Percentiles rank a stretch among this genome's conserved stretches.
Evolutionary conservation across 2,113 vertebrate species (phyloP).

Genomic region (Chlamydotis undulata): DNA sequence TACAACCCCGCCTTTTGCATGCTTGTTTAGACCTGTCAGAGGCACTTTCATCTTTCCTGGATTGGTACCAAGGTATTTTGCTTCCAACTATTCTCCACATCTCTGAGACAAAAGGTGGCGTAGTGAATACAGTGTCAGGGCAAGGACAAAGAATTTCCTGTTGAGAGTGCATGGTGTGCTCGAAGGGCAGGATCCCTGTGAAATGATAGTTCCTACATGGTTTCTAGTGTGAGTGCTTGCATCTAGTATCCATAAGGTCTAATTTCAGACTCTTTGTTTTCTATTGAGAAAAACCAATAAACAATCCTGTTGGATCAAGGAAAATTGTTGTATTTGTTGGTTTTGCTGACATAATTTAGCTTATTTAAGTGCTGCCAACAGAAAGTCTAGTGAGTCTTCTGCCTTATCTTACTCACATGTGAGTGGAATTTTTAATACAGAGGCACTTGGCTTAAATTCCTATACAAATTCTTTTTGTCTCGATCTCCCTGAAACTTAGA

Average conservation of each 20-base stretch:
- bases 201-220: background rate
- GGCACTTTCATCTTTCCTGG: background rate
- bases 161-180: background rate
- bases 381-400: background rate
- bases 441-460: background rate
- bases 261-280: background rate
- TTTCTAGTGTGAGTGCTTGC: background rate
- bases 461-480: background rate
- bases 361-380: background rate
- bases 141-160: background rate
- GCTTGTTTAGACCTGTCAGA: background rate
- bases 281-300: background rate
- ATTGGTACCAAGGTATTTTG: background rate
- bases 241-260: background rate
- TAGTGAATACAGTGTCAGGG: background rate
- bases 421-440: background rate
- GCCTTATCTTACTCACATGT: background rate
- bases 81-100: background rate
- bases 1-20: background rate
- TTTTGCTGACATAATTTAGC: background rate
- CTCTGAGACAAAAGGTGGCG: background rate
- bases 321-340: background rate
- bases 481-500: background rate
- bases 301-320: background rate
- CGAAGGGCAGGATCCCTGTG: background rate